Base-by-base conservation (phyloP, 2,797 vertebrate species). In the Pogoniulus pusillus region DNA sequence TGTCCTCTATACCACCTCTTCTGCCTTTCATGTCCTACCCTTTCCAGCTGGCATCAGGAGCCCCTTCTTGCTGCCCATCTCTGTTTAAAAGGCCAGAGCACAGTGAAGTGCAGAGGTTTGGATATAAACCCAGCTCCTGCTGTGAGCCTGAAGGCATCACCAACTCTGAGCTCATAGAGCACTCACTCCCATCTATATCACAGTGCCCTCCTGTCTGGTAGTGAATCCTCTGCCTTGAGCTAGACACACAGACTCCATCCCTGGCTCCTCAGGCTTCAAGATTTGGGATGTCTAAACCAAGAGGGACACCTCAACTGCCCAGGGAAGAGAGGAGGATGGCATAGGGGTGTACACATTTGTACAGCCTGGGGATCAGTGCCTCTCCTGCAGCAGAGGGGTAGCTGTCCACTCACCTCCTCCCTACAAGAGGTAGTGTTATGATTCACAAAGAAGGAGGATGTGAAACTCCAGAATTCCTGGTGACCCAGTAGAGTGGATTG, bases 321-420 rank as follows among this genome's bases (percentile, higher is more conserved):
- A 11, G 32, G 58, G 60, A 57, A 19, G 49, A 63, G 39, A 70
- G 12, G n/a, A 81, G 18, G 29, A 17, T 2, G 3, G 37, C 59
- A 47, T 76, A 45, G 47, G 68, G 60, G 66, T 2, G 2, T 59
- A 10, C 4, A 22, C 0, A 1, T 64, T 66, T 75, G 49, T 72
- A 34, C 24, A 69, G 2, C 27, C 47, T 1, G 0, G 5, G 37
- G 6, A 41, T 65, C 0, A 0, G 16, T 65, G n/a, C 51, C 51
- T 62, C 53, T 65, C 5, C 32, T 70, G 12, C 65, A 39, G 43
- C 49, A 64, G 53, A 35, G 7, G 22, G 45, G 24, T 84, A 53
- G n/a, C 59, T 77, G 22, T 43, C 27, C 45, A 7, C 24, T 76
- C 30, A 34, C 4, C 10, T 22, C 9, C 32, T 83, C 82, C 45